A percentile compares a stretch with the other conserved stretches of the same genome.
These are phyloP conservation scores for Heliangelus exortis DNA, from an alignment of 2,797 vertebrate genomes.

Conservation along the genomic window DNA sequence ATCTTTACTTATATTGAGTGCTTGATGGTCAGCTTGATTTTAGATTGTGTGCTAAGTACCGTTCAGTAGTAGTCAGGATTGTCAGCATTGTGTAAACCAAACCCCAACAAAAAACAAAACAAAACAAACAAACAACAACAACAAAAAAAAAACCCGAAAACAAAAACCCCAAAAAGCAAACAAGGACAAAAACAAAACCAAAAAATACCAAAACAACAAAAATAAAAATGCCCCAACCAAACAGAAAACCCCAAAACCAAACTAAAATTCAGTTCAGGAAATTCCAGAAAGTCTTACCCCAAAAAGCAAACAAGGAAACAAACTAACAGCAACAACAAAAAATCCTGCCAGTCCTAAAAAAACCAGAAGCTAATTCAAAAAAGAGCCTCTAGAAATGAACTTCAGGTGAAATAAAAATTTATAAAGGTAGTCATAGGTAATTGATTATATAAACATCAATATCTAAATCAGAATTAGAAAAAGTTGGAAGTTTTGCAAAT, in stretches of 20 bases:
- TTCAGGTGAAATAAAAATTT: neutral
- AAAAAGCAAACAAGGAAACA: too few relatives aligned
- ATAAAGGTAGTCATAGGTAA: neutral
- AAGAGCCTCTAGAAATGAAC: neutral
- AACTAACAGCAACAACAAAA: neutral
- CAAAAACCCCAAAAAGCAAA: too few relatives aligned
- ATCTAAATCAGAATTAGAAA: neutral
- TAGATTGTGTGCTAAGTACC: neutral
- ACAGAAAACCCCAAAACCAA: too few relatives aligned
- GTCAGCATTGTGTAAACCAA: neutral
- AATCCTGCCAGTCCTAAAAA: accelerated
- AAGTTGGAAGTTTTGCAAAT: neutral
- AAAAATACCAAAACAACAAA: too few relatives aligned
- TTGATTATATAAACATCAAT: neutral
- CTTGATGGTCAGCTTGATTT: neutral
- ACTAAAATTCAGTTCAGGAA: too few relatives aligned
- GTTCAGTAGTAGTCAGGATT: neutral
- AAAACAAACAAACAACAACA: too few relatives aligned
- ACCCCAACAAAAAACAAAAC: neutral
- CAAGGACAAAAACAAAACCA: too few relatives aligned
- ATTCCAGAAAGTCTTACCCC: too few relatives aligned
- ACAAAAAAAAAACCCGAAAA: too few relatives aligned
- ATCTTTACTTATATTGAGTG: neutral
- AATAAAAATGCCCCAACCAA: too few relatives aligned
- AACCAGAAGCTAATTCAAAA: neutral